Percentiles rank a stretch among this genome's conserved stretches.
phyloP scores from a whole-genome alignment of 2,888 invertebrate genomes.

The Orthosia cruda region DNA sequence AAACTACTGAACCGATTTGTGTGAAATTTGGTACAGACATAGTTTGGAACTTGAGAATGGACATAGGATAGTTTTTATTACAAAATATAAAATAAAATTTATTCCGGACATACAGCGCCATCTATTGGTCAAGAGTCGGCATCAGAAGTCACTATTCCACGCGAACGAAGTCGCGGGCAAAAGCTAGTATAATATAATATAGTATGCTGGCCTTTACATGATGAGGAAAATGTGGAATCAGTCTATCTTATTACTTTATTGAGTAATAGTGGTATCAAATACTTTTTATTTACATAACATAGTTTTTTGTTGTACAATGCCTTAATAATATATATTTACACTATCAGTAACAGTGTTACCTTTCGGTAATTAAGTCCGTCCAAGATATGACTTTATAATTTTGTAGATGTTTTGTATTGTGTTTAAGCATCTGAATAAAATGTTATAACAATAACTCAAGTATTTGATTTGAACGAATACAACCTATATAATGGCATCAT shows the following conservation, averaged over 20 bases:
- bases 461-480: conserved; percentile 9
- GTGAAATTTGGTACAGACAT: no score
- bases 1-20: no score
- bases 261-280: conserved; percentile 23
- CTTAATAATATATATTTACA: background rate
- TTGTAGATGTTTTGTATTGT: conserved; percentile 42
- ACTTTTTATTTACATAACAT: background rate
- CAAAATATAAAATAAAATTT: no score
- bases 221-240: background rate
- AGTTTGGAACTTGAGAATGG: no score
- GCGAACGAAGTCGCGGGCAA: no score
- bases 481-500: no score
- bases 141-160: no score
- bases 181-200: no score
- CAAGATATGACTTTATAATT: conserved; percentile 26
- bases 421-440: conserved; percentile 49
- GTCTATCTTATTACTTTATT: conserved; percentile 27
- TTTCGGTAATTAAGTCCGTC: conserved; percentile 33
- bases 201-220: background rate
- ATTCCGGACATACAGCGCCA: no score
- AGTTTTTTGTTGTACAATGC: conserved; percentile 30
- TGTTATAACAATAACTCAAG: conserved; percentile 28
- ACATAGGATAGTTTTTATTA: no score
- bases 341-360: conserved; percentile 30
- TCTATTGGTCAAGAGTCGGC: no score